A percentile compares a stretch with the other conserved stretches of the same genome.
Evolutionary conservation across 2,888 invertebrate species (phyloP).

Genomic region (Drosophila planitibia): DNA sequence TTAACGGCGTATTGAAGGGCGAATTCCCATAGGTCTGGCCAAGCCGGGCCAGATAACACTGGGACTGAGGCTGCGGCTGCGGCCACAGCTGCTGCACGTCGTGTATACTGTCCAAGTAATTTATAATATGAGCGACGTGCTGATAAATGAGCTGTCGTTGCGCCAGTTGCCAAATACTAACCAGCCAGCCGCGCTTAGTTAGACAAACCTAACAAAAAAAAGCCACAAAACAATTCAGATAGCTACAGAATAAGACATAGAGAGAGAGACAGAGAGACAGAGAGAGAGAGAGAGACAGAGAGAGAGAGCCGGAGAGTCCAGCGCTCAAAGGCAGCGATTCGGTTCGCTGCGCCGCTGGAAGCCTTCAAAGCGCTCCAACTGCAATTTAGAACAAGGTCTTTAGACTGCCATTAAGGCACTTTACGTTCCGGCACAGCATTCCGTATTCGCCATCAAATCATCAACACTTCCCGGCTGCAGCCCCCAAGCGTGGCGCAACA

Average conservation of each 20-base stretch:
- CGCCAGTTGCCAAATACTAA: constrained; percentile 62
- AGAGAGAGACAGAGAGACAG: neutral
- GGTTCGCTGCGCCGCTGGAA: constrained; percentile 44
- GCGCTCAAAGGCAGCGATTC: constrained; percentile 24
- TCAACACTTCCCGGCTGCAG: constrained; percentile 69
- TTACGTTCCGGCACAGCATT: constrained; percentile 52
- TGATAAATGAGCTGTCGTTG: constrained; percentile 65
- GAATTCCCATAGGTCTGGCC: constrained; percentile 42
- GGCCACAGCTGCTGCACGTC: constrained; percentile 58
- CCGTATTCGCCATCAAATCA: constrained; percentile 73
- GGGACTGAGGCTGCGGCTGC: neutral
- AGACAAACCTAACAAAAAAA: constrained; percentile 22
- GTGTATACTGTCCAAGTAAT: constrained; percentile 58
- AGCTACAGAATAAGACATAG: neutral
- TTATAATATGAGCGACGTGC: constrained; percentile 61
- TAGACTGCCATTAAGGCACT: constrained; percentile 66
- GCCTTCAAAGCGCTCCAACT: constrained; percentile 51
- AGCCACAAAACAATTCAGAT: neutral
- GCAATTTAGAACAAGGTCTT: constrained; percentile 65
- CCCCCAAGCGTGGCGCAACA: constrained; percentile 68
- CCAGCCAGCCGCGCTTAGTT: constrained; percentile 45
- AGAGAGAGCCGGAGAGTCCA: constrained; percentile 9
- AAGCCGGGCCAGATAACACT: constrained; percentile 41
- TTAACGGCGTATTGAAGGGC: constrained; percentile 59
- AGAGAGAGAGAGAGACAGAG: neutral